Base-by-base conservation (phyloP, 2,888 invertebrate genomes). In the Venusia cambrica region DNA sequence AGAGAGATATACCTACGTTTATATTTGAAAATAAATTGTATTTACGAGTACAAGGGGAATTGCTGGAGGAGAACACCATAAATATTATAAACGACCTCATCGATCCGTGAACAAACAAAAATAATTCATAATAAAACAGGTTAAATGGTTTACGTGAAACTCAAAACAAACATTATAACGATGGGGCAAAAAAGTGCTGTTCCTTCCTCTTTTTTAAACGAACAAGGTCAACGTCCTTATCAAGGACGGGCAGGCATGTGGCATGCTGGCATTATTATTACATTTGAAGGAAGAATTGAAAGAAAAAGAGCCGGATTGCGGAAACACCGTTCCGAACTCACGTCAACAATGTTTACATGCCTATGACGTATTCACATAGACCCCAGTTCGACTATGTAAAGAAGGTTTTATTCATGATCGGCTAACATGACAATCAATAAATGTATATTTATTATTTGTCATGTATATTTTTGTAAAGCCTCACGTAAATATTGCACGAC, bases 181-280 rank as follows among this genome's bases (percentile, higher is more conserved):
- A 66, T 68, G 57, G 60, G 54, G 65, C 73, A 77, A 78, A 81
- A n/a, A 81, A 74, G 64, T 49, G 62, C 62, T 66, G 58, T 66
- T 67, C 63, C 61, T 62, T 69, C 48, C 52, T 70, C 8, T 16
- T 26, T 73, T 66, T 67, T 59, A 59, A 56, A 60, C 57, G 42
- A 48, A 43, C 20, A 58, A 77, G 84, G 74, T 81, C 79, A 68
- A 65, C 63, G 73, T 65, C 80, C 80, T 74, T 65, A 65, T 48
- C 80, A 84, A 85, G 85, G 85, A 83, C 85, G 78, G 62, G 49
- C 37, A 51, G 69, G 63, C 85, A 83, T 80, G 83, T 83, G 84
- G 75, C 41, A 37, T 38, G 29, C 37, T 64, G 55, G 62, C 64
- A 64, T 56, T n/a, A n/a, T n/a, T n/a, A n/a, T n/a, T n/a, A n/a